Percentiles rank a stretch among this genome's conserved stretches.
Evolutionary conservation across 2,888 invertebrate species (phyloP).

Genomic region (Volucella inflata): DNA sequence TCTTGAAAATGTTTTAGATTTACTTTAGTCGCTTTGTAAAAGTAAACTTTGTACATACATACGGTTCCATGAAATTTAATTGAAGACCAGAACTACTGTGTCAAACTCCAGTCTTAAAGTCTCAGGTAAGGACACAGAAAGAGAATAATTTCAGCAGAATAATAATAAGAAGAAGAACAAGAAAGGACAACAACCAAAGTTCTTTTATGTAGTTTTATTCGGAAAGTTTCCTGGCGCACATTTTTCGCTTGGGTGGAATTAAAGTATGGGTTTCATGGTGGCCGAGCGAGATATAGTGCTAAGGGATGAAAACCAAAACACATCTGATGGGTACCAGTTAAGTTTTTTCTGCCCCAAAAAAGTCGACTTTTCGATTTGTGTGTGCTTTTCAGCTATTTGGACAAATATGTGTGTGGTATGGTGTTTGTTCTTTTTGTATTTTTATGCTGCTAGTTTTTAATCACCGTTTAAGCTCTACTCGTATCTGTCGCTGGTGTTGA

Average conservation of each 20-base stretch:
- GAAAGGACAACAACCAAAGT: constrained; percentile 15
- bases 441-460: constrained; percentile 54
- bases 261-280: neutral
- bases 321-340: neutral
- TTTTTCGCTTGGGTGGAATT: constrained; percentile 30
- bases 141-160: too few relatives aligned
- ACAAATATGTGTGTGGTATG: neutral
- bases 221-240: constrained; percentile 47
- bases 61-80: constrained; percentile 45
- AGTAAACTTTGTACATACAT: too few relatives aligned
- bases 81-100: constrained; percentile 40
- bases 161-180: neutral
- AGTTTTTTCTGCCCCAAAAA: neutral
- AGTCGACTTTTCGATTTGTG: neutral
- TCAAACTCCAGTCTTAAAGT: neutral
- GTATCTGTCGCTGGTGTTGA: constrained; percentile 42
- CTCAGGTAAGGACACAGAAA: constrained; percentile 22
- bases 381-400: neutral
- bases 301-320: neutral
- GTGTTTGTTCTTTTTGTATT: constrained; percentile 10
- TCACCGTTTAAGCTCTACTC: constrained; percentile 54
- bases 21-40: constrained; percentile 33
- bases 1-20: constrained; percentile 42
- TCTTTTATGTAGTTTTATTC: constrained; percentile 40
- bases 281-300: neutral